Evolutionary conservation across 2,113 vertebrate genomes (phyloP).

Genomic region (Corythaixoides concolor): DNA sequence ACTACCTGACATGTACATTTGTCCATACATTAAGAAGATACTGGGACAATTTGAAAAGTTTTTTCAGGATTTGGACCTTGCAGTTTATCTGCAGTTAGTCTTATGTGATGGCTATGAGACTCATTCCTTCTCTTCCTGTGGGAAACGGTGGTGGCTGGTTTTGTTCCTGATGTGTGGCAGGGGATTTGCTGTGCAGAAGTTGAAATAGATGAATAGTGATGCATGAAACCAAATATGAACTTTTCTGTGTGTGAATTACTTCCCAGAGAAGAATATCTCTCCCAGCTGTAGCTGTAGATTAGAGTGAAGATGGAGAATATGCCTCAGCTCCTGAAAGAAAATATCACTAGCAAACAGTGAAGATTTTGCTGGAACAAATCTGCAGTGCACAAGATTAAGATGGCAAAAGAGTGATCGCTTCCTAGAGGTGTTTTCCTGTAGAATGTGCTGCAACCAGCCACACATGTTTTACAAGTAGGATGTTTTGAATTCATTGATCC

Average conservation of each 20-base stretch:
- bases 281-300: neutral
- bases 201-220: neutral
- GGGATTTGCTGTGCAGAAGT: neutral
- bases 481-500: neutral
- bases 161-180: neutral
- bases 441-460: neutral
- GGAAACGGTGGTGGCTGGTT: neutral
- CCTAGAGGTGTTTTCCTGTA: neutral
- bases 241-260: neutral
- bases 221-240: neutral
- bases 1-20: neutral
- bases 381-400: neutral
- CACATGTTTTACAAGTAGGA: neutral
- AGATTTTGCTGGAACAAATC: neutral
- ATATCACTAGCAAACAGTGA: neutral
- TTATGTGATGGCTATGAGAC: neutral
- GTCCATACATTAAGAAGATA: neutral
- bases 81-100: neutral
- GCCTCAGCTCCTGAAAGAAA: neutral
- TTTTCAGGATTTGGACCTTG: neutral
- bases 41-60: neutral
- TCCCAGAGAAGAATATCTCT: neutral
- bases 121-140: neutral
- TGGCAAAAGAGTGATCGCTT: neutral
- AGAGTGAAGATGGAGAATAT: neutral